These are phyloP conservation scores for Oegoconia quadripuncta DNA, from an alignment of 2,888 invertebrate genomes.

Conservation along the genomic window DNA sequence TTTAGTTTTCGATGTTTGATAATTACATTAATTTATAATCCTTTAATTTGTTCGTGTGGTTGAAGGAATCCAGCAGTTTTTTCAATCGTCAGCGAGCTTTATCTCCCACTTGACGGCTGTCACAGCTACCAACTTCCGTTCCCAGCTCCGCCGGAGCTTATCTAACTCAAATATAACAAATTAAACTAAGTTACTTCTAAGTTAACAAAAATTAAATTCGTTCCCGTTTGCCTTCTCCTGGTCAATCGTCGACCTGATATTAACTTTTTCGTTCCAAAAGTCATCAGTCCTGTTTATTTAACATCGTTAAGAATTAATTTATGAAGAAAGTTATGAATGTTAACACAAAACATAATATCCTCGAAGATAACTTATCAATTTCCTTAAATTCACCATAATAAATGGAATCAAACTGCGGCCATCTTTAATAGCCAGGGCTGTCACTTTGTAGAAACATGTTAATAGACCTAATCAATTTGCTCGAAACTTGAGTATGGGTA, in stretches of 20 bases:
- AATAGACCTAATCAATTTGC: constrained; percentile 63
- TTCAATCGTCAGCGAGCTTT: constrained; percentile 26
- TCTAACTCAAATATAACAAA: constrained; percentile 69
- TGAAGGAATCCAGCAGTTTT: constrained; percentile 4
- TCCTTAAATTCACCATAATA: constrained; percentile 8
- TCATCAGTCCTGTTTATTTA: background rate
- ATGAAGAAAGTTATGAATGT: constrained; percentile 17
- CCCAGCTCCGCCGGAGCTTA: constrained; percentile 54
- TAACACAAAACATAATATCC: constrained; percentile 9
- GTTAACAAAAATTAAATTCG: background rate
- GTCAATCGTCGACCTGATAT: too few relatives aligned
- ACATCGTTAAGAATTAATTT: constrained; percentile 9
- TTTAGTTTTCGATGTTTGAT: too few relatives aligned
- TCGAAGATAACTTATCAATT: background rate
- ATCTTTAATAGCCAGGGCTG: constrained; percentile 48
- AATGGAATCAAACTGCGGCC: constrained; percentile 24
- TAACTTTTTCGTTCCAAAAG: background rate
- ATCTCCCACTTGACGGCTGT: constrained; percentile 55
- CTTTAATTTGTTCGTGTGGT: too few relatives aligned
- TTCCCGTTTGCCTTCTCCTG: too few relatives aligned
- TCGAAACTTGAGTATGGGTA: constrained; percentile 42
- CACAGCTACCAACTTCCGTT: constrained; percentile 61
- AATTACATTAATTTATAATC: too few relatives aligned
- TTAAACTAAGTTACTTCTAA: constrained; percentile 46
- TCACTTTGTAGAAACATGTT: constrained; percentile 54